A percentile compares a stretch with the other conserved stretches of the same genome.
These are phyloP conservation scores for Alaudala cheleensis DNA, from an alignment of 2,113 vertebrate species.

Conservation along the genomic window DNA sequence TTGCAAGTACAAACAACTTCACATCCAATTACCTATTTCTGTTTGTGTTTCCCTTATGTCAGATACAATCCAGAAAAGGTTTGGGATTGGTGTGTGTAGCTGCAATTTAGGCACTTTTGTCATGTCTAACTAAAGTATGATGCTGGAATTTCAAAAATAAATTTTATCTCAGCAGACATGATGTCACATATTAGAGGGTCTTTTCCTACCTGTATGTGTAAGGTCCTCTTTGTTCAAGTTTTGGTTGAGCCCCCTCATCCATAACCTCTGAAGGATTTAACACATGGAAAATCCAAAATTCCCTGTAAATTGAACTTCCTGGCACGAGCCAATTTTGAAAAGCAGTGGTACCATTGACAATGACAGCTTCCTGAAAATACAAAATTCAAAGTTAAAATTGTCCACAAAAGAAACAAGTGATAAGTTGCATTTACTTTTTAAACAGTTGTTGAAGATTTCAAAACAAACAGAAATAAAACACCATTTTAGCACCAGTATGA, in stretches of 20 bases:
- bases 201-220: slow-evolving; percentile 88
- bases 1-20: background rate
- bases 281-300: slow-evolving; percentile 93
- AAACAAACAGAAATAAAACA: background rate
- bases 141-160: background rate
- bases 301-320: slow-evolving; percentile 81
- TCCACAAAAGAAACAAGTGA: background rate
- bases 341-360: slow-evolving; percentile 86
- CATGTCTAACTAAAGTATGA: background rate
- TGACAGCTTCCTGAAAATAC: slow-evolving; percentile 81
- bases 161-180: background rate
- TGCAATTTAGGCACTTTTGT: background rate
- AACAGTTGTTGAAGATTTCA: background rate
- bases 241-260: slow-evolving; percentile 67
- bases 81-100: background rate
- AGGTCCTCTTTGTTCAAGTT: slow-evolving; percentile 85
- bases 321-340: slow-evolving; percentile 84
- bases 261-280: slow-evolving; percentile 81
- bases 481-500: background rate
- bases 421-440: background rate
- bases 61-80: background rate
- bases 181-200: background rate
- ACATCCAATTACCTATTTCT: background rate
- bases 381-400: background rate
- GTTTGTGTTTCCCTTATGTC: background rate